Percentiles rank a stretch among this genome's conserved stretches.
Conservation (phyloP, 1,140 invertebrate species). For the Sminthurinus signatus region DNA sequence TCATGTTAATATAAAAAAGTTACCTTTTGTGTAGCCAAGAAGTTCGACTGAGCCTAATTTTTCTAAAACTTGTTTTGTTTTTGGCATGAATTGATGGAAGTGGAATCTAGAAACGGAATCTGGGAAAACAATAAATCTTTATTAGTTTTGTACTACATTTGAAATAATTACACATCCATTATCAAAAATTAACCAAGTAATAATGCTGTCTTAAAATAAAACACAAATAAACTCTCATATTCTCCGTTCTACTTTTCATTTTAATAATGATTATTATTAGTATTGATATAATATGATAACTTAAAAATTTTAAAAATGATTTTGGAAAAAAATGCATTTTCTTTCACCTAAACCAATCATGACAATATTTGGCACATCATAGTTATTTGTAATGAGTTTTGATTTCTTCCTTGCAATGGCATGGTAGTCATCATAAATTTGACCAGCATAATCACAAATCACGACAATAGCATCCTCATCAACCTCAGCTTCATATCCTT, state of each 20-base stretch:
- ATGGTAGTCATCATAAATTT: slow-evolving; percentile 10
- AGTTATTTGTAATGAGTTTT: not conserved
- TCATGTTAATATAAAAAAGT: not conserved
- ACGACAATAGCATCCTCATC: slow-evolving; percentile 7
- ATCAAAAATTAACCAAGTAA: too few species aligned
- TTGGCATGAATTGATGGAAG: slow-evolving; percentile 21
- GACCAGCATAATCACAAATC: not conserved
- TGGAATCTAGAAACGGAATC: slow-evolving; percentile 24
- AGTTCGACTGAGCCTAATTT: slow-evolving; percentile 19
- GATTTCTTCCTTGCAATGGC: not conserved
- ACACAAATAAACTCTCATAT: too few species aligned
- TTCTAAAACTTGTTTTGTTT: slow-evolving; percentile 19
- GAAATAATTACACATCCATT: too few species aligned
- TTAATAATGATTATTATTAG: too few species aligned
- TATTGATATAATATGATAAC: too few species aligned
- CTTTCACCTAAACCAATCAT: slow-evolving; percentile 24
- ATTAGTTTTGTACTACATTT: too few species aligned
- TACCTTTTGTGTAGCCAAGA: slow-evolving; percentile 31
- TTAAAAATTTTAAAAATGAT: too few species aligned
- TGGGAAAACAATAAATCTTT: too few species aligned
- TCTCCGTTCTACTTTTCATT: too few species aligned
- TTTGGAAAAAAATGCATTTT: too few species aligned
- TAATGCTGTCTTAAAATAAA: too few species aligned
- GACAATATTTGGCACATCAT: slow-evolving; percentile 6
- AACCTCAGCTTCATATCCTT: not conserved